A percentile compares a stretch with the other conserved stretches of the same genome.
Conservation (phyloP, 2,113 vertebrate genomes). For the Nesospiza acunhae region DNA sequence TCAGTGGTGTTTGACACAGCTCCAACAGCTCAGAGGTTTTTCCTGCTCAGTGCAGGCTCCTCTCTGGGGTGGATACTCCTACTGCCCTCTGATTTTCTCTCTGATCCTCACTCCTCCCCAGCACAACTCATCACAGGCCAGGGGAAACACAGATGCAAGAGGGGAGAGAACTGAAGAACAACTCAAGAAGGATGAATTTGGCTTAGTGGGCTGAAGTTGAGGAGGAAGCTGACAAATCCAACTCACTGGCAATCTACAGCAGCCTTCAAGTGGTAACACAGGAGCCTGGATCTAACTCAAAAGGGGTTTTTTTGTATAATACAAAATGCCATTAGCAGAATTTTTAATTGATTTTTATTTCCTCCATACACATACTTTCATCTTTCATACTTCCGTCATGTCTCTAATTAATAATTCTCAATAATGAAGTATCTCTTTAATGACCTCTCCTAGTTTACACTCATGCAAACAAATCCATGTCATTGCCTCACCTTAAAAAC, state of each 20-base stretch:
- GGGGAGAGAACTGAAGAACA: not conserved
- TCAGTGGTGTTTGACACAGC: not conserved
- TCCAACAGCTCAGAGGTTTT: not conserved
- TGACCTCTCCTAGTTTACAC: not conserved
- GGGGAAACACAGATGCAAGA: not conserved
- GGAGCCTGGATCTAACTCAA: not conserved
- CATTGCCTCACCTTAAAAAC: not conserved
- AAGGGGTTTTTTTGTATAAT: fast-evolving
- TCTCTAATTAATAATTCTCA: not conserved
- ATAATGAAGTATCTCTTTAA: not conserved
- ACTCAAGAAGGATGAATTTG: not conserved
- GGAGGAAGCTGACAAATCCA: not conserved
- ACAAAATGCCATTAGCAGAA: not conserved
- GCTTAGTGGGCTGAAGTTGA: not conserved
- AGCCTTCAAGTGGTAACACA: not conserved
- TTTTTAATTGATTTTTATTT: not conserved
- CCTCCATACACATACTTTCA: not conserved
- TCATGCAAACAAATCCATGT: not conserved
- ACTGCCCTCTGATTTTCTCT: not conserved
- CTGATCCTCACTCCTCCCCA: not conserved
- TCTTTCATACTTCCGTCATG: not conserved
- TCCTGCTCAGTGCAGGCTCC: not conserved
- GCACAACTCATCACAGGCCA: not conserved
- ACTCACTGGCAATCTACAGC: not conserved
- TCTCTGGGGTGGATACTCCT: not conserved